Evolutionary conservation across 2,797 vertebrate species (phyloP), one percentile per base, ranked within the genome.

Genomic region (Percopsis omiscomaycus): DNA sequence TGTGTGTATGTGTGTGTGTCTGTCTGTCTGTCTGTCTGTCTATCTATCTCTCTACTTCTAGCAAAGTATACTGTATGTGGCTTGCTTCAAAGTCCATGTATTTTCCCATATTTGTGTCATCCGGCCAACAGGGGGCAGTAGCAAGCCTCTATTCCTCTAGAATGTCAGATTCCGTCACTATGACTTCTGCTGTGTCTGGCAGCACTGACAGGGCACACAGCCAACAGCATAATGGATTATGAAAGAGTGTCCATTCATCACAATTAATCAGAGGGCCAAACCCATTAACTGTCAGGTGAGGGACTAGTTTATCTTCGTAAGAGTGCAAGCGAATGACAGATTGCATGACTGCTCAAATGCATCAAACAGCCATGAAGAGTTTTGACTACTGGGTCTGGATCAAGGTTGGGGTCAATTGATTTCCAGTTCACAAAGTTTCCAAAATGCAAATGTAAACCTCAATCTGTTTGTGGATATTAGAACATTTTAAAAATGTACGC

Each of bases 81-180:
- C 10, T 30, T 28, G 4, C 29, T 13, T 29, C 32, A 44, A 10
- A 37, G 14, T 50, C 32, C 53, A 14, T 45, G 47, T 4, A 13
- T 55, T 29, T 30, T 47, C 51, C 28, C 46, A 53, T 15, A n/a
- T 15, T 45, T 44, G 55, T 68, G 16, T 14, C 2, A 46, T 51
- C 1, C 0, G 29, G 53, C 78, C 90, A 84, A 86, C 72, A 90
- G 90, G 85, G 83, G 90, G 88, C 89, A 89, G 84, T 88, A 85
- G 83, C 78, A 67, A 68, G 69, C 78, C 74, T 87, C 61, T 64
- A 22, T 68, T 15, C 66, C 61, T 49, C 54, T 56, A 47, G 2
- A 16, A 68, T 70, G 58, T 68, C 65, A 28, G 30, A 22, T 55
- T 8, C 45, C 59, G 59, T 64, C 52, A 30, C 2, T 45, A 22